A percentile compares a stretch with the other conserved stretches of the same genome.
phyloP scores from a whole-genome alignment of 2,797 vertebrate species.

The Etheostoma nigrum region DNA sequence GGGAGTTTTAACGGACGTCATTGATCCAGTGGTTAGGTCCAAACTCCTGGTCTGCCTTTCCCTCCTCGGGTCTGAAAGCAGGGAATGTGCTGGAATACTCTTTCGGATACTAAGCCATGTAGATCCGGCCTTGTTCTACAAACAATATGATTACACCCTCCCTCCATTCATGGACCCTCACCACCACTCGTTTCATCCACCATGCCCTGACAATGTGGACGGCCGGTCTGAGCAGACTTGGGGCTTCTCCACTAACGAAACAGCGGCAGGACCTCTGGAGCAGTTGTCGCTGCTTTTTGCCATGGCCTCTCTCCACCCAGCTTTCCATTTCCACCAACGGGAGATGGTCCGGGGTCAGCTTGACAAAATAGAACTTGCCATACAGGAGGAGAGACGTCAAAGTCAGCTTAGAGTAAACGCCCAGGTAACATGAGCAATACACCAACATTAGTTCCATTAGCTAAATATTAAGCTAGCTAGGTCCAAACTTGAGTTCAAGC shows the following conservation, averaged over 20 bases:
- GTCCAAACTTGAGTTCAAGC: not conserved
- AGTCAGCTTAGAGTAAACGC: constrained; percentile 46
- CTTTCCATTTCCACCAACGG: constrained; percentile 95
- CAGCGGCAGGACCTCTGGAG: constrained; percentile 83
- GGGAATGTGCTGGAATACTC: constrained; percentile 92
- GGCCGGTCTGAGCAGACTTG: constrained; percentile 61
- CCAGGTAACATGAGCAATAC: constrained; percentile 70
- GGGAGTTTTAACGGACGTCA: constrained; percentile 84
- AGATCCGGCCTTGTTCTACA: constrained; percentile 83
- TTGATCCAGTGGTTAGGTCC: constrained; percentile 89
- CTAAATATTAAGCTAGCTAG: not conserved
- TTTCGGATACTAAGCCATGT: constrained; percentile 90
- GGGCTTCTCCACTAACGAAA: constrained; percentile 49
- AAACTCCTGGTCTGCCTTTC: constrained; percentile 93
- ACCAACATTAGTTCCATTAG: not conserved
- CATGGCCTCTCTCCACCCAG: constrained; percentile 95
- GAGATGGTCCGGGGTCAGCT: constrained; percentile 89
- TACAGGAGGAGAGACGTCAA: constrained; percentile 68
- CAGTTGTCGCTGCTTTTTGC: constrained; percentile 93
- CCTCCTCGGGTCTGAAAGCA: constrained; percentile 92
- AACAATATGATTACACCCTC: constrained; percentile 71
- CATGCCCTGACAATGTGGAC: constrained; percentile 47
- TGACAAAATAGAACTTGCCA: constrained; percentile 84
- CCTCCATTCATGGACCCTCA: constrained; percentile 63
- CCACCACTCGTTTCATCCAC: constrained; percentile 38